These are phyloP conservation scores for Psilopogon haemacephalus DNA, from an alignment of 2,113 vertebrate species.

Conservation along the genomic window DNA sequence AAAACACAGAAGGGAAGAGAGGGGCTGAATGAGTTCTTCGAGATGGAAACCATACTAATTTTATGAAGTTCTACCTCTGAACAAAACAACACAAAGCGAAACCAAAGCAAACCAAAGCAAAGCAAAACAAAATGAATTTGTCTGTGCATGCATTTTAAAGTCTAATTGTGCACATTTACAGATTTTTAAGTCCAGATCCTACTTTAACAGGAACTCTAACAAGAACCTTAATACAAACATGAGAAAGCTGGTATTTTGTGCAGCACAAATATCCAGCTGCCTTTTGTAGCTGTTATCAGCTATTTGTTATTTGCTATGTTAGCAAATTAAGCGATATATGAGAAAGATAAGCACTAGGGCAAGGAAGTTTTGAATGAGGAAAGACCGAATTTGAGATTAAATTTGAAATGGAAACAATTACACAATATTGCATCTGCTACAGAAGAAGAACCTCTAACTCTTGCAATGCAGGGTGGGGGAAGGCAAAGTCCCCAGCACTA, in stretches of 20 bases:
- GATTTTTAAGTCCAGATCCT: background rate
- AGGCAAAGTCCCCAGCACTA: background rate
- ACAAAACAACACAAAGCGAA: background rate
- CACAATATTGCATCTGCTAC: background rate
- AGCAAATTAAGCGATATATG: background rate
- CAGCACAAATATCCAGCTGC: background rate
- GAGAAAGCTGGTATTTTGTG: background rate
- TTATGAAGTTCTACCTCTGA: background rate
- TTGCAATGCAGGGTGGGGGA: background rate
- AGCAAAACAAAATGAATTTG: too few species aligned
- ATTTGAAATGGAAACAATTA: background rate
- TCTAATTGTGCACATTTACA: background rate
- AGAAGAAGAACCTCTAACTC: background rate
- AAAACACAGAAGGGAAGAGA: background rate
- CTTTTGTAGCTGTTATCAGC: background rate
- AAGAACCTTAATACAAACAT: background rate
- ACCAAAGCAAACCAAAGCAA: too few species aligned
- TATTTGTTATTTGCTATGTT: too few species aligned
- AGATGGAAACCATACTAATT: fast-evolving
- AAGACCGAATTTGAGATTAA: background rate
- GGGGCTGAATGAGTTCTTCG: background rate
- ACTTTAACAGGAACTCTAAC: too few species aligned
- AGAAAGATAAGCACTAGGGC: background rate
- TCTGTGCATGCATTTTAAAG: background rate
- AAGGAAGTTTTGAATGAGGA: background rate